phyloP scores from a whole-genome alignment of 2,113 vertebrate genomes.

The Paraplagusia blochii region DNA sequence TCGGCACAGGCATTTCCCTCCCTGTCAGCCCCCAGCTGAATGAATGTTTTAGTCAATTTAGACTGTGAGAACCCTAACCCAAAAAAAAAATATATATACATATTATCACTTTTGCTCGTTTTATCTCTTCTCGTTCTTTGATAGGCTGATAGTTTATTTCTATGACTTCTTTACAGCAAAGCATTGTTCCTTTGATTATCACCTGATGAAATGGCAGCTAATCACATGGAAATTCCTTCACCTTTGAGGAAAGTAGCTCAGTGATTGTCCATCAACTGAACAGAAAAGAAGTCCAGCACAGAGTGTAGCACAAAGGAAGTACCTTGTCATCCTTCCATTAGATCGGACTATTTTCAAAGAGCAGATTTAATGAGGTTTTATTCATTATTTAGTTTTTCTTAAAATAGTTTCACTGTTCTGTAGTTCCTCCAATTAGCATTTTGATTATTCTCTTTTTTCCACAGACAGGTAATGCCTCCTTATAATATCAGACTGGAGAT shows the following conservation, averaged over 20 bases:
- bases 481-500: slow-evolving; percentile 77
- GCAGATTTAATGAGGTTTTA: slow-evolving; percentile 70
- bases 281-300: slow-evolving; percentile 25
- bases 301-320: slow-evolving; percentile 19
- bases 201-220: slow-evolving; percentile 50
- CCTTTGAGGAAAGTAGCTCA: slow-evolving; percentile 8
- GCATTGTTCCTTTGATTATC: slow-evolving; percentile 54
- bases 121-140: neutral
- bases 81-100: neutral
- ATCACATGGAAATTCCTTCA: slow-evolving; percentile 62
- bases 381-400: slow-evolving; percentile 70
- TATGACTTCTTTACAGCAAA: neutral
- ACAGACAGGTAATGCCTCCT: slow-evolving; percentile 71
- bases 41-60: slow-evolving; percentile 42
- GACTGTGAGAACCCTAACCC: slow-evolving; percentile 25
- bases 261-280: slow-evolving; percentile 1
- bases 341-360: slow-evolving; percentile 68
- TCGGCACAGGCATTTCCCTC: slow-evolving; percentile 54
- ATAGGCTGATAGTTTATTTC: neutral
- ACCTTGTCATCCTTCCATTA: slow-evolving; percentile 69
- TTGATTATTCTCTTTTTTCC: slow-evolving; percentile 75
- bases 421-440: slow-evolving; percentile 79
- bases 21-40: slow-evolving; percentile 49
- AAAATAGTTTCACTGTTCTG: slow-evolving; percentile 72
- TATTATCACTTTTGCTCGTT: neutral